Percentiles rank a stretch among this genome's conserved stretches.
Evolutionary conservation across 1,140 invertebrate species (phyloP).

Genomic region (Zaprionus davidi): DNA sequence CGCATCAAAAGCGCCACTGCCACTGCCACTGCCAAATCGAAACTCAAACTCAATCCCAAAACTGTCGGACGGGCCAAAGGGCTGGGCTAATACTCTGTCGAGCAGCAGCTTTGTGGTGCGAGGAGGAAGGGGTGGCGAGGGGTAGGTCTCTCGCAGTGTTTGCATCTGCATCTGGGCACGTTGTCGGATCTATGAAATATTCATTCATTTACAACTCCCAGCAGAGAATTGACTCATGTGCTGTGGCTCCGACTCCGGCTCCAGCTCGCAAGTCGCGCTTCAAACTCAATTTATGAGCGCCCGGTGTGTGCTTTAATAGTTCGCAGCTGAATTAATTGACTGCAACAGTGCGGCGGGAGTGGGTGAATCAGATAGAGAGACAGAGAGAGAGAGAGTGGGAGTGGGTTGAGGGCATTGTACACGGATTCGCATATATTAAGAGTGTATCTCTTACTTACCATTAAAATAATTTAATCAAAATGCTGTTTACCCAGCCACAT

Average conservation of each 20-base stretch:
- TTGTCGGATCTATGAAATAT: constrained; percentile 74
- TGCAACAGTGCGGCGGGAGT: constrained; percentile 38
- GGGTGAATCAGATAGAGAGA: constrained; percentile 5
- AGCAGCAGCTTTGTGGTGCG: background rate
- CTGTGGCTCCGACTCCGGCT: constrained; percentile 30
- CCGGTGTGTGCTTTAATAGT: constrained; percentile 82
- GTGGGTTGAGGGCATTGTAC: constrained; percentile 17
- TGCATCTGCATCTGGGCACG: constrained; percentile 69
- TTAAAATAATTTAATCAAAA: constrained; percentile 83
- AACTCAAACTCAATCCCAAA: constrained; percentile 28
- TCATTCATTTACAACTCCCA: constrained; percentile 78
- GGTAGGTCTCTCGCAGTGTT: constrained; percentile 15
- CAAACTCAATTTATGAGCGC: constrained; percentile 77
- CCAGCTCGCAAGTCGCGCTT: constrained; percentile 32
- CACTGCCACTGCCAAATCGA: constrained; percentile 28
- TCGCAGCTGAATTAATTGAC: constrained; percentile 79
- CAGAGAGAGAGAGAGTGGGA: background rate
- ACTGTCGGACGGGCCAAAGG: constrained; percentile 21
- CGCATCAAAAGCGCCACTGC: constrained; percentile 25
- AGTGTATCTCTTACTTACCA: constrained; percentile 71
- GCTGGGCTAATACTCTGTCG: constrained; percentile 38
- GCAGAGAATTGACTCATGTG: constrained; percentile 73
- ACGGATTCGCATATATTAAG: constrained; percentile 58
- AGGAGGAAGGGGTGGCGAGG: constrained; percentile 43
- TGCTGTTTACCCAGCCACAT: constrained; percentile 56